Base-by-base conservation (phyloP, 2,797 vertebrate genomes). In the Glyptemys insculpta region DNA sequence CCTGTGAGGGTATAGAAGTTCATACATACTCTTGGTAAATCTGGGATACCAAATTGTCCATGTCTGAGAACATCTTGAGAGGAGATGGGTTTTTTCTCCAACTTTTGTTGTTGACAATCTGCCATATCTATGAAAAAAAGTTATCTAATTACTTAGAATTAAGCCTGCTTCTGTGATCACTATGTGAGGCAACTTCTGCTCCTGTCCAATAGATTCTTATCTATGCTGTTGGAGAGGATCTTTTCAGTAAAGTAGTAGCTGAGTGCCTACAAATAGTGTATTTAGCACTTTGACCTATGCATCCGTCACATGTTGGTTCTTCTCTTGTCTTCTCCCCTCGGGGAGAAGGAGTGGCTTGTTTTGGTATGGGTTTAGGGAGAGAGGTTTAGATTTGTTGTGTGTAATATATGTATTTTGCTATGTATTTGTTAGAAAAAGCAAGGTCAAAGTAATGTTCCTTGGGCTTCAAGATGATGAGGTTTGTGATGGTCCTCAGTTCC, bases 371-470 rank as follows among this genome's bases (percentile, higher is more conserved):
- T 50, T 89, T 91, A 81, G 29, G 19, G 3, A 1, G 79, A 3
- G 6, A 53, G 52, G 52, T 53, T 53, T 53, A 53, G 52, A 53
- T 53, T 19, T 7, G 19, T 53, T 49, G 79, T 6, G 65, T 89
- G 16, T 0, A 4, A n/a, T 4, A 34, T 74, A 5, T 23, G 8
- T 4, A 14, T 74, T 65, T 81, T 34, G 34, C 4, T 34, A 34
- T 65, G 8, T 65, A 18, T n/a, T 65, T 21, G 2, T 2, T 81
- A 1, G 5, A 62, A 34, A 68, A 65, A 3, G 47, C 53, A 37
- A 72, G 9, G 1, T 57, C 0, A 0, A 47, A 74, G 21, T 59
- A 2, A 2, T 83, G 3, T 14, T 9, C 41, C 79, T 84, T 49
- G 34, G 6, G 49, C 29, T 81, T 59, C 6, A 21, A 53, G 8